These are phyloP conservation scores for Mesochorus sp. DNA, from an alignment of 2,888 invertebrate genomes.

Conservation along the genomic window DNA sequence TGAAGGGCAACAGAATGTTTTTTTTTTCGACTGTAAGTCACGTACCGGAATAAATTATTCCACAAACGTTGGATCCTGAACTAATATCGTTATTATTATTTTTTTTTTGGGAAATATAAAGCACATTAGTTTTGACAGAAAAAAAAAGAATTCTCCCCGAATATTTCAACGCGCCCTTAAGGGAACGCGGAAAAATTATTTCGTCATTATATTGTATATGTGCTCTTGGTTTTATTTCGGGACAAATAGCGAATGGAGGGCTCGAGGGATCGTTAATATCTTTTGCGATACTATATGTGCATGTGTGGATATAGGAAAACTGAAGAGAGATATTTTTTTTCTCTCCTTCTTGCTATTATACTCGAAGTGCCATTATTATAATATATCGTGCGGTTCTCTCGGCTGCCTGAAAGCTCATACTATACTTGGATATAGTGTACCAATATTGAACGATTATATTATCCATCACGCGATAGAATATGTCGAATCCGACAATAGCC, in stretches of 20 bases:
- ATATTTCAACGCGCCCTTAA: background rate
- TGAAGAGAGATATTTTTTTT: background rate
- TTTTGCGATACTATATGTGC: too few relatives aligned
- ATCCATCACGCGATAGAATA: constrained; percentile 47
- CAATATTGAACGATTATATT: constrained; percentile 26
- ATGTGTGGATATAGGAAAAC: background rate
- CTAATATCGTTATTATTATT: constrained; percentile 12
- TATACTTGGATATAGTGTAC: too few relatives aligned
- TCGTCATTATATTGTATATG: constrained; percentile 39
- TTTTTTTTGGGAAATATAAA: constrained; percentile 11
- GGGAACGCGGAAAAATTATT: constrained; percentile 7
- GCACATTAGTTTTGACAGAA: background rate
- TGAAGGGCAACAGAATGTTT: background rate
- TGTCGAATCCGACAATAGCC: constrained; percentile 43
- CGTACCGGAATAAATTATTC: constrained; percentile 43
- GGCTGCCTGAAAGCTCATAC: background rate
- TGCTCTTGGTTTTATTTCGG: constrained; percentile 38
- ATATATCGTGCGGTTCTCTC: constrained; percentile 28
- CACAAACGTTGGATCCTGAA: background rate
- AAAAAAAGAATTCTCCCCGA: constrained; percentile 2
- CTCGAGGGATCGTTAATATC: constrained; percentile 15
- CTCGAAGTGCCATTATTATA: constrained; percentile 23
- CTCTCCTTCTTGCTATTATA: constrained; percentile 6
- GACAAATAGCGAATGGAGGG: background rate
- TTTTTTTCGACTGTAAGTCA: constrained; percentile 26